Percentiles rank a stretch among this genome's conserved stretches.
Conservation (phyloP, 2,797 vertebrate species). For the Hemibagrus guttatus region DNA sequence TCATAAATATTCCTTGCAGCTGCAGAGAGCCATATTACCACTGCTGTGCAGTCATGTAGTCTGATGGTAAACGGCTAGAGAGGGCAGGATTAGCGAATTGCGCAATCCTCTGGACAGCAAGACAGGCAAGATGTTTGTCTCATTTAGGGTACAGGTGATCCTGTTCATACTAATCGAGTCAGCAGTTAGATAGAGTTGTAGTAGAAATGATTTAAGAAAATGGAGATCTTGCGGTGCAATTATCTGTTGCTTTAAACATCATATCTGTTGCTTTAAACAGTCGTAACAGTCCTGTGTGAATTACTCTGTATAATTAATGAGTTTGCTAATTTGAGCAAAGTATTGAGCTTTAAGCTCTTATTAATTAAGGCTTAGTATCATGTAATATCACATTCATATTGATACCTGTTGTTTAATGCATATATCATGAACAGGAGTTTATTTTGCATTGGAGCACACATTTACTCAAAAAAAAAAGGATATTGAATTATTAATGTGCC, state of each 20-base stretch:
- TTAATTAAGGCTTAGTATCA: not conserved
- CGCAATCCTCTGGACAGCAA: not conserved
- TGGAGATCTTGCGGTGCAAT: not conserved
- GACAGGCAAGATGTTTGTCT: constrained; percentile 1
- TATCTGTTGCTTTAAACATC: too few species aligned
- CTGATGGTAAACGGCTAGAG: constrained; percentile 21
- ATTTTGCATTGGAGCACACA: not conserved
- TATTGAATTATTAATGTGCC: constrained; percentile 69
- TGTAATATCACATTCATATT: not conserved
- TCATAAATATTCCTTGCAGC: constrained; percentile 60
- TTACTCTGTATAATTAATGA: not conserved
- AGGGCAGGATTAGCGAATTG: not conserved
- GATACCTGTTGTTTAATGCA: not conserved
- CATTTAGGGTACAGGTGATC: constrained; percentile 1
- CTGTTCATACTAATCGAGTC: constrained; percentile 5
- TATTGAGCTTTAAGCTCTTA: not conserved
- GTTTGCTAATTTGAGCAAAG: not conserved
- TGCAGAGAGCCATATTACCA: constrained; percentile 39
- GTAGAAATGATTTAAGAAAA: not conserved
- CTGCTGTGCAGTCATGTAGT: constrained; percentile 32
- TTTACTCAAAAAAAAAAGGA: constrained; percentile 37
- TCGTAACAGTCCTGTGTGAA: not conserved
- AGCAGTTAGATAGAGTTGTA: not conserved
- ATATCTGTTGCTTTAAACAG: too few species aligned
- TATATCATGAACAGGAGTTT: not conserved